These are phyloP conservation scores for Nanger granti DNA, from an alignment of 2,113 vertebrate genomes.

Conservation along the genomic window DNA sequence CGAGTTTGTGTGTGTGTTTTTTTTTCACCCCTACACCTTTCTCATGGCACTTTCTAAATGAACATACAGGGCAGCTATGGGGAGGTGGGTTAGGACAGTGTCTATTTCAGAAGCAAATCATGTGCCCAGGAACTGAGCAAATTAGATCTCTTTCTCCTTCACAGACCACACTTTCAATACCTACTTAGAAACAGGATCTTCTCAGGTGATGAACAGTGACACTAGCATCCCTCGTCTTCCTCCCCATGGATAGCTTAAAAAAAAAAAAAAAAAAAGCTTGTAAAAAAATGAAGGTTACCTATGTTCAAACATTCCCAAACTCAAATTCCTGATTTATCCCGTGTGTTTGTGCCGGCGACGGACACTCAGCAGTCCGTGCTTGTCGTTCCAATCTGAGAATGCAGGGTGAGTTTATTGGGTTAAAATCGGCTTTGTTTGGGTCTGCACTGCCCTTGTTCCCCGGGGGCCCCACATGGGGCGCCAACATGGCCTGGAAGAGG, in stretches of 20 bases:
- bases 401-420: slow-evolving; percentile 77
- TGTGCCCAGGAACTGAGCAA: background rate
- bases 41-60: background rate
- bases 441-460: slow-evolving; percentile 80
- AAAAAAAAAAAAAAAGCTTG: background rate
- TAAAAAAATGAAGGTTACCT: slow-evolving; percentile 34
- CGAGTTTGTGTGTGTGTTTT: background rate
- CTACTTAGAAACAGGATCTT: background rate
- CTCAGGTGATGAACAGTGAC: background rate
- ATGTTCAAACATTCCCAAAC: slow-evolving; percentile 25
- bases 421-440: slow-evolving; percentile 85
- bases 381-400: slow-evolving; percentile 59
- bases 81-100: background rate
- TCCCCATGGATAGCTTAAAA: background rate
- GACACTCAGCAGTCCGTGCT: slow-evolving; percentile 44
- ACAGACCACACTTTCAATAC: background rate
- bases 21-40: background rate
- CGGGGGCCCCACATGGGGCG: slow-evolving; percentile 82
- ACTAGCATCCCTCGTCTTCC: background rate
- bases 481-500: slow-evolving; percentile 95
- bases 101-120: background rate
- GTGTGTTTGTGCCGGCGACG: background rate
- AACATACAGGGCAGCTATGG: background rate
- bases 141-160: background rate
- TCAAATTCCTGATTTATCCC: slow-evolving; percentile 40